Evolutionary conservation across 2,888 invertebrate genomes (phyloP), one percentile per base, ranked within the genome.

Genomic region (Nesidiocoris tenuis): DNA sequence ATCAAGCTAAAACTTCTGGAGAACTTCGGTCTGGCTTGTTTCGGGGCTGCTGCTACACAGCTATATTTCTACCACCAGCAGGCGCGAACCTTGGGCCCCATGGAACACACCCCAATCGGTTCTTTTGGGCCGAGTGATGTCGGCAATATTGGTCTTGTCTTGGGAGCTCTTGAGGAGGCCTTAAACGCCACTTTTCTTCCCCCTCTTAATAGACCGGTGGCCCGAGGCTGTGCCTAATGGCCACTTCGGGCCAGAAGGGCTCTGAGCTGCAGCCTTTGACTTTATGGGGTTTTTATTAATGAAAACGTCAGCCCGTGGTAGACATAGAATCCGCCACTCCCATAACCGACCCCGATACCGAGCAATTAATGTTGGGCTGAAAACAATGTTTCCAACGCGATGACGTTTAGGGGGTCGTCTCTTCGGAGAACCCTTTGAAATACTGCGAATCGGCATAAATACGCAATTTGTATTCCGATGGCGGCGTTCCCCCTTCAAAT

Each of bases 231-330:
- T 12, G 3, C 12, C 39, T 65, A 65, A 65, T 65, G 65, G 39
- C 65, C 65, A 39, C 39, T 65, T 63, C 16, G 21, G 22, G 63
- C 63, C 39, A 39, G 12, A 39, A 39, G 39, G 39, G 39, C 39
- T 12, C n/a, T n/a, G n/a, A 12, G 39, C 39, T 7, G 3, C 39
- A 54, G 54, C 56, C 54, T 5, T 56, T 19, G 22, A 67, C 54
- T 67, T 54, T 54, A 56, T 67, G 56, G 56, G 55, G 55, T 67
- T 67, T 67, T 67, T 56, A 67, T 67, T 67, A 67, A 67, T 67
- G 56, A 67, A 66, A 67, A 56, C 67, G 55, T 22, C 67, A 67
- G 55, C 39, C 12, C 39, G 39, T 39, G 39, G 39, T 39, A 39
- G 39, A 39, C 39, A 39, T 39, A 39, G 39, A 39, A 3, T 39